Percentiles rank a stretch among this genome's conserved stretches.
These are phyloP conservation scores for Pituophis catenifer DNA, from an alignment of 2,113 vertebrate genomes.

Conservation along the genomic window DNA sequence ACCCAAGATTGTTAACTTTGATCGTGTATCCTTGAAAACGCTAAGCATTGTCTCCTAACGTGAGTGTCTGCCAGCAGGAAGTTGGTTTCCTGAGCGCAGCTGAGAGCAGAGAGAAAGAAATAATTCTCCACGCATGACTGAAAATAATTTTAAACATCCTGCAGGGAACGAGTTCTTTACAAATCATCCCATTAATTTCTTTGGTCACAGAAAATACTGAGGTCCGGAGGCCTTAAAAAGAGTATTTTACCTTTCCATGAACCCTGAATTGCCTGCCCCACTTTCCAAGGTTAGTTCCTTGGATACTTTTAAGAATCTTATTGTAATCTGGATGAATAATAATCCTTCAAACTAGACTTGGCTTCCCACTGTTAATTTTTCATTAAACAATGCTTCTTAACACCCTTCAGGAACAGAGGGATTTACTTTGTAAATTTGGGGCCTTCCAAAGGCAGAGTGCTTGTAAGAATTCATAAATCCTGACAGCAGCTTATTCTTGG, in stretches of 20 bases:
- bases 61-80: not conserved
- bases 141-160: not conserved
- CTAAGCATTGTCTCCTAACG: not conserved
- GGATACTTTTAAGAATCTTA: slow-evolving; percentile 50
- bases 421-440: not conserved
- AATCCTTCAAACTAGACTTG: slow-evolving; percentile 19
- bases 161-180: not conserved
- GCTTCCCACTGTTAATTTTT: slow-evolving; percentile 21
- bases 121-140: not conserved
- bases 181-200: not conserved
- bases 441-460: not conserved
- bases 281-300: slow-evolving; percentile 55
- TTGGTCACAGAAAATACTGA: not conserved
- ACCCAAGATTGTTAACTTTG: not conserved
- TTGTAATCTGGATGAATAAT: slow-evolving; percentile 19
- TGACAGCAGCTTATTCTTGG: not conserved
- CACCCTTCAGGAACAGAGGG: not conserved
- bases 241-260: accelerated
- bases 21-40: not conserved
- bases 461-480: not conserved
- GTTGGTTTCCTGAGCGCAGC: not conserved
- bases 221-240: not conserved
- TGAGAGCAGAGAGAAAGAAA: not conserved
- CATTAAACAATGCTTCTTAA: not conserved
- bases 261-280: slow-evolving; percentile 16